Conservation (phyloP, 2,797 vertebrate genomes). For the Dermochelys coriacea region DNA sequence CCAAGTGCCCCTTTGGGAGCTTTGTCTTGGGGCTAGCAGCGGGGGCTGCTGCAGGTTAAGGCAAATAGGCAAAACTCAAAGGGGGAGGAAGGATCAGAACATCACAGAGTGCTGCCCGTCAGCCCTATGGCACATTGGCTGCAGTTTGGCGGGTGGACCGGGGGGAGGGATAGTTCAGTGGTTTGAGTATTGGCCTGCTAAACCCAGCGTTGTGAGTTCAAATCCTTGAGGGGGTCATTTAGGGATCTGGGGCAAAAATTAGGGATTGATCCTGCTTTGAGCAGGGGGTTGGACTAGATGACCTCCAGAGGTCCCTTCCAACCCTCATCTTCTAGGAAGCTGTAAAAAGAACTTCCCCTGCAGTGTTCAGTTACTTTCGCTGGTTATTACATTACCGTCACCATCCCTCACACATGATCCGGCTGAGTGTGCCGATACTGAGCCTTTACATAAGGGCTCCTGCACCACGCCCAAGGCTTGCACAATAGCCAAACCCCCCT, state of each 20-base stretch:
- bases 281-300: too few relatives aligned
- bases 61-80: accelerated
- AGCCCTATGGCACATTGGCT: accelerated
- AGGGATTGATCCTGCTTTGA: too few relatives aligned
- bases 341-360: background rate
- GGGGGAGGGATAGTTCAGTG: too few relatives aligned
- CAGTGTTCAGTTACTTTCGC: background rate
- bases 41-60: background rate
- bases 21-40: background rate
- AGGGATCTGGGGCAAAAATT: too few relatives aligned
- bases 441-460: background rate
- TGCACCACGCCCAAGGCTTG: background rate
- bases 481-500: background rate
- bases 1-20: background rate
- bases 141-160: background rate
- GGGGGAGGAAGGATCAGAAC: background rate
- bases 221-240: too few relatives aligned
- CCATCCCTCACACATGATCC: background rate
- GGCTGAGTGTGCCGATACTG: background rate
- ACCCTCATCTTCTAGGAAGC: too few relatives aligned
- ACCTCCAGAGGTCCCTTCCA: too few relatives aligned
- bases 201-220: too few relatives aligned
- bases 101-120: background rate
- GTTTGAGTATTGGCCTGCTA: too few relatives aligned
- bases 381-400: background rate